phyloP scores from a whole-genome alignment of 2,888 invertebrate species.

The Aleiodes leptofemur region DNA sequence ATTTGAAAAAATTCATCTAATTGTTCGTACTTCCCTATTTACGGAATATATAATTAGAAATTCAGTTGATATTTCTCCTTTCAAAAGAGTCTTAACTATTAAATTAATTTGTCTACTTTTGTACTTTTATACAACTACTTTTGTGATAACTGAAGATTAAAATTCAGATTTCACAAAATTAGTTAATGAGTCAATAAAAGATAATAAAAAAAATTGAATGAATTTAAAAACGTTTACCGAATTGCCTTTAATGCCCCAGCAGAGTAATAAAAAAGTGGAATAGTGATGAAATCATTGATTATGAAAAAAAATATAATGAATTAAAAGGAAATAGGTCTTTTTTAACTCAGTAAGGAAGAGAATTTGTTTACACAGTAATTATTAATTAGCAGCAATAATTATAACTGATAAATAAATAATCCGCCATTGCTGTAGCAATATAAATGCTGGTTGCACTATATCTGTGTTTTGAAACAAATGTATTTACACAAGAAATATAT shows the following conservation, averaged over 20 bases:
- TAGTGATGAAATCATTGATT: no score
- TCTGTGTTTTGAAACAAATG: conserved; percentile 12
- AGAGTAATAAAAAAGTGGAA: conserved; percentile 1
- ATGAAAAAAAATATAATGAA: no score
- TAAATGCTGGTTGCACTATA: conserved; percentile 31
- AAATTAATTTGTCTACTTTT: conserved; percentile 2
- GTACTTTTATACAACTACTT: conserved; percentile 46
- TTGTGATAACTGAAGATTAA: conserved; percentile 31
- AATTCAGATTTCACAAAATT: conserved; percentile 44
- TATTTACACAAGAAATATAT: conserved; percentile 7
- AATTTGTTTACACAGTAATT: conserved; percentile 36
- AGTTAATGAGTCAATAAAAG: conserved; percentile 19
- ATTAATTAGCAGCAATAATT: conserved; percentile 23
- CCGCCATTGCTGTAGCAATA: conserved; percentile 29
- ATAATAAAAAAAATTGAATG: conserved; percentile 10
- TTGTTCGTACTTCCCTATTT: no score
- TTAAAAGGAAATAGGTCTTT: no score
- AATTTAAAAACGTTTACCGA: conserved; percentile 44
- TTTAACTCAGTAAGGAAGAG: no score
- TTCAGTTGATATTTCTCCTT: no score
- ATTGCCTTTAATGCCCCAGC: conserved; percentile 33
- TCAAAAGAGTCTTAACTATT: no score
- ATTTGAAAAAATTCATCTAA: conserved; percentile 23
- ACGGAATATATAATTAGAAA: no score
- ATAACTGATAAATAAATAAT: conserved; percentile 30